Evolutionary conservation across 2,113 vertebrate genomes (phyloP), one percentile per base, ranked within the genome.

Genomic region (Mionectes macconnelli): DNA sequence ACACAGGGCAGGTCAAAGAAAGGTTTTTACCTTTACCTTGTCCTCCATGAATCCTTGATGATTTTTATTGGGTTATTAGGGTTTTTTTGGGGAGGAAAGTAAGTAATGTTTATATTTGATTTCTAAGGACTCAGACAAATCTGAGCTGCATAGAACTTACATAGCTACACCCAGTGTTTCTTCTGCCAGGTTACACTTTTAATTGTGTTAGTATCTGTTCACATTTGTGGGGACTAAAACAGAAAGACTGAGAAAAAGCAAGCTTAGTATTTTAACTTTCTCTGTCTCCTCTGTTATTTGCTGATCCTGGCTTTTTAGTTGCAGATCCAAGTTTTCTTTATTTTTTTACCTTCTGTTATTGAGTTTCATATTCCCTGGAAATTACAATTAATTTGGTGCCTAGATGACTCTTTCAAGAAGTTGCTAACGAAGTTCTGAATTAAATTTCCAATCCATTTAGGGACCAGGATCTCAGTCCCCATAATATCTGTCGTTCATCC

Each of bases 251-350:
- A 79, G 35, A 76, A 82, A 85, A 90, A 77, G 8, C 9, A 39
- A 69, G 67, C 7, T 39, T 25, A 35, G 1, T 55, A 64, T 30
- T 85, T 79, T 47, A 79, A 0, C 27, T 25, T 59, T 53, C 53
- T 89, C 11, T n/a, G 13, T 39, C n/a, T 67, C 47, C 35, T 80
- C 72, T 88, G 40, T 35, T 56, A n/a, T 39, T 85, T 93, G 35
- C 33, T 59, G 45, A 18, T 63, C 37, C 63, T 49, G 22, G 23
- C 21, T 49, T 62, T 79, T 50, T 66, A 76, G 20, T 56, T 63
- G 33, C 25, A 67, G 37, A 40, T 39, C 4, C 0, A 0, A 57
- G n/a, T 77, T 60, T 72, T 59, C n/a, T 37, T 57, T 53, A 30
- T 28, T 23, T 33, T 53, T 49, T 49, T 24, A 64, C 13, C 2